Conservation (phyloP, 2,797 vertebrate species). For the Anabacerthia variegaticeps region DNA sequence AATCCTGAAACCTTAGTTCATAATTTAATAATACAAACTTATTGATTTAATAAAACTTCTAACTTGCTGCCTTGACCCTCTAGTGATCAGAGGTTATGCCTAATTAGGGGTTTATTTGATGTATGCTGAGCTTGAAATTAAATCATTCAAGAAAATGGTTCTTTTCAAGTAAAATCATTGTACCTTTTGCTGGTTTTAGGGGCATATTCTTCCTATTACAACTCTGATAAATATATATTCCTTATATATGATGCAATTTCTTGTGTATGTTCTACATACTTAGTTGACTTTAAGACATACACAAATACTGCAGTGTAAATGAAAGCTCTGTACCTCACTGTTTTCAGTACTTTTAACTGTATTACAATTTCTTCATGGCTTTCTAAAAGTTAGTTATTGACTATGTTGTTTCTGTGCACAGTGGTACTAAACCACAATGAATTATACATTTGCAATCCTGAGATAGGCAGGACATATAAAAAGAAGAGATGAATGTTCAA, state of each 20-base stretch:
- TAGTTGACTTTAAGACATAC: not conserved
- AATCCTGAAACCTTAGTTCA: not conserved
- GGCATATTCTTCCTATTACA: not conserved
- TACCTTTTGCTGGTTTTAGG: not conserved
- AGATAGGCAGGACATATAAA: not conserved
- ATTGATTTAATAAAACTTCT: not conserved
- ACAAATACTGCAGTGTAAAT: not conserved
- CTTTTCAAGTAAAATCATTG: not conserved
- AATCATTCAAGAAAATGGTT: not conserved
- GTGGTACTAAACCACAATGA: not conserved
- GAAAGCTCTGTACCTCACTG: not conserved
- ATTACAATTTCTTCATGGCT: not conserved
- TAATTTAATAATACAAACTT: not conserved
- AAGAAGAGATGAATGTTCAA: not conserved
- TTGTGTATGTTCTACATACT: not conserved
- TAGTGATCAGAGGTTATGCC: not conserved
- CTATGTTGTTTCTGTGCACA: fast-evolving
- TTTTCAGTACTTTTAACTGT: not conserved
- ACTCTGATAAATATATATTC: not conserved
- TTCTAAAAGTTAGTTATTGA: not conserved
- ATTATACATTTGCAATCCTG: not conserved
- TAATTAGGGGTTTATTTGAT: not conserved
- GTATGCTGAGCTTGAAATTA: not conserved
- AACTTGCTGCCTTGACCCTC: not conserved
- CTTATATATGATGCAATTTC: not conserved